Evolutionary conservation across 2,113 vertebrate species (phyloP).

Genomic region (Chionomys nivalis): DNA sequence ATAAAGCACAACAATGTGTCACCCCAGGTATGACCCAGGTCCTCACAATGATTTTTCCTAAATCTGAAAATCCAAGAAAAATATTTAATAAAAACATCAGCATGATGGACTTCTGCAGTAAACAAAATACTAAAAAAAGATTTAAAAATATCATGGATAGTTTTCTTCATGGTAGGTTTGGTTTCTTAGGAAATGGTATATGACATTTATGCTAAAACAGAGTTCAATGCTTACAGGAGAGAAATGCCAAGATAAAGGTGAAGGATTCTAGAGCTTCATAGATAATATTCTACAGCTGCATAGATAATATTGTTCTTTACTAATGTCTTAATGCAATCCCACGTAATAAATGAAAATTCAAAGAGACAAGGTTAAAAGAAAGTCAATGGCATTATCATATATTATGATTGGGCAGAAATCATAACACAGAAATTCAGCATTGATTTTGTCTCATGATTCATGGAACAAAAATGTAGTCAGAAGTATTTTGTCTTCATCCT

Average conservation of each 20-base stretch:
- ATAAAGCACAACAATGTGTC: not conserved
- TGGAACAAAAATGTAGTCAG: not conserved
- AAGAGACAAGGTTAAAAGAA: not conserved
- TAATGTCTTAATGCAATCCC: no score
- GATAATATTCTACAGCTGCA: not conserved
- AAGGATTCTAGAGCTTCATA: no score
- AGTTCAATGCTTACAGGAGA: not conserved
- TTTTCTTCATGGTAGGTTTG: not conserved
- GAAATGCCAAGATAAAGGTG: no score
- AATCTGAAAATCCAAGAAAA: not conserved
- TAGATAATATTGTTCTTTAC: not conserved
- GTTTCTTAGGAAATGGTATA: not conserved
- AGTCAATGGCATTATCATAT: not conserved
- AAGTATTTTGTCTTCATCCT: not conserved
- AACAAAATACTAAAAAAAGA: not conserved
- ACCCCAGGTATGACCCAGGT: not conserved
- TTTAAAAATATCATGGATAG: not conserved
- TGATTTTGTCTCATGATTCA: not conserved
- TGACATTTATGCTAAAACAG: not conserved
- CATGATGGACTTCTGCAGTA: no score
- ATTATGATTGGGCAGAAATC: not conserved
- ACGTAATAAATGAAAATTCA: not conserved
- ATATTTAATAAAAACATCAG: not conserved
- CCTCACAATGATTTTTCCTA: not conserved
- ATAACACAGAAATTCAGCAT: not conserved